A percentile compares a stretch with the other conserved stretches of the same genome.
phyloP scores from a whole-genome alignment of 2,888 invertebrate species.

The Stenoptilia bipunctidactyla region DNA sequence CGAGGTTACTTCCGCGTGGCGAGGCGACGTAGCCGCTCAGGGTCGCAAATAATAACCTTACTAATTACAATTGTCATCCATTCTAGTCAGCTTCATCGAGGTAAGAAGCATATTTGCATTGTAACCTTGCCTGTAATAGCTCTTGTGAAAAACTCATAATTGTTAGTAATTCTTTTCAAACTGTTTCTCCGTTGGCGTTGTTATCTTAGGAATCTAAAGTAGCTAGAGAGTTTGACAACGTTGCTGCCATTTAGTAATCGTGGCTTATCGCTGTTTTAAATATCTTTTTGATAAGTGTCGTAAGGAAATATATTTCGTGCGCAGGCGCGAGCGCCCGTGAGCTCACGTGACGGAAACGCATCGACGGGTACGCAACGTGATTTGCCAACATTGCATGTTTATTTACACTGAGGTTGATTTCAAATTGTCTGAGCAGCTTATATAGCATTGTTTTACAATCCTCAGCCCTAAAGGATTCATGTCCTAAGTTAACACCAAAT shows the following conservation, averaged over 20 bases:
- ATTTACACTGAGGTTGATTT: too few species aligned
- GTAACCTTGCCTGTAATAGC: too few species aligned
- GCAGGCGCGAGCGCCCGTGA: conserved; percentile 12
- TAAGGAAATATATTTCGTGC: not conserved
- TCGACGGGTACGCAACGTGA: conserved; percentile 37
- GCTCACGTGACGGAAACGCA: conserved; percentile 34
- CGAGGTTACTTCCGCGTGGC: conserved; percentile 52
- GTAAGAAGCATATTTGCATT: too few species aligned
- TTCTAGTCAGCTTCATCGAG: conserved; percentile 3
- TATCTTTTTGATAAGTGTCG: conserved; percentile 7
- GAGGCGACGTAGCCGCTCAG: conserved; percentile 23
- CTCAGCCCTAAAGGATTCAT: too few species aligned
- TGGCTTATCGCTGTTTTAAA: conserved; percentile 8
- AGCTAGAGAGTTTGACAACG: too few species aligned
- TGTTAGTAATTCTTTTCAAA: too few species aligned
- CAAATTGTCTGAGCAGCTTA: too few species aligned
- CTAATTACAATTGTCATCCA: conserved; percentile 29
- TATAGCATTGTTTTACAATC: too few species aligned
- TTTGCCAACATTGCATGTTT: conserved; percentile 6
- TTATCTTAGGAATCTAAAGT: too few species aligned
- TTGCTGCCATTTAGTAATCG: not conserved
- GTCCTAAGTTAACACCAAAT: too few species aligned
- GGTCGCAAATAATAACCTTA: conserved; percentile 32
- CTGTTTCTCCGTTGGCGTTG: too few species aligned
- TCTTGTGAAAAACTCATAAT: too few species aligned